Evolutionary conservation across 1,140 invertebrate species (phyloP).

Genomic region (Globodera rostochiensis): DNA sequence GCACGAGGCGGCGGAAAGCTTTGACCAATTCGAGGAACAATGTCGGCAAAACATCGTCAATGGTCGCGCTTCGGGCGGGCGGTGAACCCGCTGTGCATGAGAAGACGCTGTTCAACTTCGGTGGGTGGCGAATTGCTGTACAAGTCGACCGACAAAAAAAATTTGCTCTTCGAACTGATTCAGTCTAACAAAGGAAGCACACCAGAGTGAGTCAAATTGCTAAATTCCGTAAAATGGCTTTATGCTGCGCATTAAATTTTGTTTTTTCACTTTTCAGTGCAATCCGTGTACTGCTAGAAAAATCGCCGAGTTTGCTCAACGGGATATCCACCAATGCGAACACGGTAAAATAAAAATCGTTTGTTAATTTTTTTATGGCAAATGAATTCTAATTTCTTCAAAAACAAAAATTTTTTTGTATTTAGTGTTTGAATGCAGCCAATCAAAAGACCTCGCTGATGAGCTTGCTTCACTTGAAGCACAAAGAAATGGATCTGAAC

Average conservation of each 20-base stretch:
- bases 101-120: slow-evolving; percentile 42
- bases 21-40: slow-evolving; percentile 61
- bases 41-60: slow-evolving; percentile 54
- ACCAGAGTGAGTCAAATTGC: slow-evolving; percentile 45
- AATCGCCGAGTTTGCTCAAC: slow-evolving; percentile 54
- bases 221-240: neutral
- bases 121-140: slow-evolving; percentile 41
- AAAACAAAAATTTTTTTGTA: neutral
- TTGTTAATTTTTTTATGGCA: too few relatives aligned
- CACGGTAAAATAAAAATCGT: slow-evolving; percentile 31
- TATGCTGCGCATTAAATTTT: neutral
- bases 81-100: slow-evolving; percentile 61
- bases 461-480: slow-evolving; percentile 53
- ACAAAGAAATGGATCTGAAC: slow-evolving; percentile 59
- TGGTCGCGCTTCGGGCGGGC: slow-evolving; percentile 47
- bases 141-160: slow-evolving; percentile 51
- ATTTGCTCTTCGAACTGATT: slow-evolving; percentile 59
- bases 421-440: slow-evolving; percentile 54
- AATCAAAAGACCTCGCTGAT: slow-evolving; percentile 56
- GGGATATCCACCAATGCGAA: slow-evolving; percentile 59
- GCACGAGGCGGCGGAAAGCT: slow-evolving; percentile 37
- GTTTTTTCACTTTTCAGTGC: slow-evolving; percentile 41
- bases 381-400: too few relatives aligned
- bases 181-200: slow-evolving; percentile 60
- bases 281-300: slow-evolving; percentile 56